phyloP scores from a whole-genome alignment of 2,888 invertebrate genomes.

The Spodoptera picta region DNA sequence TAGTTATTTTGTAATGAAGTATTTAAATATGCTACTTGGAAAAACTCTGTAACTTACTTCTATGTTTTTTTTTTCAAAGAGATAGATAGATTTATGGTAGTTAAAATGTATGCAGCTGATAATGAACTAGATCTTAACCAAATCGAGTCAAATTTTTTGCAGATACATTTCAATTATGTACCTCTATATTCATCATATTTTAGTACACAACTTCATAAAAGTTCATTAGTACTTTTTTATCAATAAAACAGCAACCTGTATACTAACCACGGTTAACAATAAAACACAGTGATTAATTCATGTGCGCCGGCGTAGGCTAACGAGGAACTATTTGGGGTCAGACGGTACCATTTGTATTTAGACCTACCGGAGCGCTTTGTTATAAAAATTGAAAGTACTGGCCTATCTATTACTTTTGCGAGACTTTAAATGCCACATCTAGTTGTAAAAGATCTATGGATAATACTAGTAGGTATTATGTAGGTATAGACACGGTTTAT shows the following conservation, averaged over 20 bases:
- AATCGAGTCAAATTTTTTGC: no score
- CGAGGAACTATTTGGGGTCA: slow-evolving; percentile 83
- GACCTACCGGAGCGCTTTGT: slow-evolving; percentile 67
- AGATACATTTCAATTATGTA: no score
- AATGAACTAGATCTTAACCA: no score
- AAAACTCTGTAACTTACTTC: no score
- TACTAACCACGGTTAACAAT: slow-evolving; percentile 77
- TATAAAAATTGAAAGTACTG: slow-evolving; percentile 62
- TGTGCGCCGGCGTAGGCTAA: slow-evolving; percentile 76
- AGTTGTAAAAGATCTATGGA: slow-evolving; percentile 27
- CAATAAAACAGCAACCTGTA: slow-evolving; percentile 67
- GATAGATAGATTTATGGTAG: no score
- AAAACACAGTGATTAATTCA: slow-evolving; percentile 85
- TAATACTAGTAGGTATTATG: slow-evolving; percentile 32
- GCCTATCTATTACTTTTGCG: slow-evolving; percentile 39
- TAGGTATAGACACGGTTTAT: slow-evolving; percentile 5
- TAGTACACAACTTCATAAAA: no score
- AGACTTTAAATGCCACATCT: slow-evolving; percentile 33
- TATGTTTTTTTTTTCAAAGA: no score
- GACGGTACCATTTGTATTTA: slow-evolving; percentile 58
- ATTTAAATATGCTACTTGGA: no score
- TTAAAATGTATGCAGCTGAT: no score
- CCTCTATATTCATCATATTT: no score
- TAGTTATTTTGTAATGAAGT: no score
- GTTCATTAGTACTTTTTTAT: slow-evolving; percentile 6